Evolutionary conservation across 2,888 invertebrate species (phyloP).

Genomic region (Nephrotoma guestfalica): DNA sequence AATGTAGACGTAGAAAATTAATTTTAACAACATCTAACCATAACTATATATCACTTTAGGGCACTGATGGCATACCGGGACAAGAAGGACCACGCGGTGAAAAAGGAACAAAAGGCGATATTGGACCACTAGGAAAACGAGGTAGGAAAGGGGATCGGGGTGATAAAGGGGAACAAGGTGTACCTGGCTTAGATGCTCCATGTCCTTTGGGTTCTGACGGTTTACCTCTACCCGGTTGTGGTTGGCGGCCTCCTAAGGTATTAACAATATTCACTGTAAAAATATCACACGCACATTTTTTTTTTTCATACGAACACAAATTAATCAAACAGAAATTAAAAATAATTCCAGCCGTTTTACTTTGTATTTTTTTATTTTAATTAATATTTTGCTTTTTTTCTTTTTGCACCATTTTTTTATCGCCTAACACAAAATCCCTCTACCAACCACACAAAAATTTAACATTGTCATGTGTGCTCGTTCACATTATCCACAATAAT

Average conservation of each 20-base stretch:
- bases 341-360: neutral
- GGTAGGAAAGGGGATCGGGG: slow-evolving; percentile 88
- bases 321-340: neutral
- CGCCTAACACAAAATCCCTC: neutral
- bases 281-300: neutral
- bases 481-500: neutral
- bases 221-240: slow-evolving; percentile 89
- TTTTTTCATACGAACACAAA: neutral
- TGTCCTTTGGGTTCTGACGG: slow-evolving; percentile 95
- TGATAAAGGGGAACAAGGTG: slow-evolving; percentile 89
- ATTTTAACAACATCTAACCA: neutral
- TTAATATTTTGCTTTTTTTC: slow-evolving; percentile 1
- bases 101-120: slow-evolving; percentile 65
- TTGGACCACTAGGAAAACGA: slow-evolving; percentile 71
- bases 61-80: slow-evolving; percentile 87
- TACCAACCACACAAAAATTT: neutral
- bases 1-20: neutral
- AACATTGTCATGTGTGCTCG: neutral
- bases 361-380: neutral
- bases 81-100: slow-evolving; percentile 85
- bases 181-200: slow-evolving; percentile 96
- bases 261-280: slow-evolving; percentile 9
- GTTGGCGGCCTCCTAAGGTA: slow-evolving; percentile 83
- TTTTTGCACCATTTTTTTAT: neutral
- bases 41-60: slow-evolving; percentile 35